phyloP scores from a whole-genome alignment of 2,113 vertebrate genomes.

The Cheilinus undulatus region DNA sequence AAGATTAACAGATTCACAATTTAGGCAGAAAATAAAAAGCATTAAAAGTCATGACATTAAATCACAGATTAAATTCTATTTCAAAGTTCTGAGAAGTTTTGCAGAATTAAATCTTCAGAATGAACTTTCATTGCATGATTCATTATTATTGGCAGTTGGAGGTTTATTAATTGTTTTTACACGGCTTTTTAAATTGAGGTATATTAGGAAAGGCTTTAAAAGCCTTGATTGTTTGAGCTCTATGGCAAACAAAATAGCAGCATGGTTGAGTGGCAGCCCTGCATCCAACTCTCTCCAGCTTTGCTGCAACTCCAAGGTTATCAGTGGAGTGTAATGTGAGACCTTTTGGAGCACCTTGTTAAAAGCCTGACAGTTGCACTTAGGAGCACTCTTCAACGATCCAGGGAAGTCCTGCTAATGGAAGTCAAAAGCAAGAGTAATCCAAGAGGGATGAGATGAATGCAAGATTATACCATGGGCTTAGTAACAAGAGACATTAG shows the following conservation, averaged over 20 bases:
- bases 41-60: too few species aligned
- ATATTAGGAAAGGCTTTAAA: too few species aligned
- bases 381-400: slow-evolving; percentile 3
- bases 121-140: too few species aligned
- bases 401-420: slow-evolving; percentile 44
- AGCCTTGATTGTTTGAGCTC: too few species aligned
- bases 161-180: too few species aligned
- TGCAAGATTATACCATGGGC: neutral
- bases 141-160: too few species aligned
- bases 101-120: too few species aligned
- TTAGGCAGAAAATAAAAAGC: too few species aligned
- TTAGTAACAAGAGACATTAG: neutral
- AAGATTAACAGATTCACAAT: too few species aligned
- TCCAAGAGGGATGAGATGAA: slow-evolving; percentile 12
- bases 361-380: slow-evolving; percentile 15
- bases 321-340: slow-evolving; percentile 26
- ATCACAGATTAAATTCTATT: too few species aligned
- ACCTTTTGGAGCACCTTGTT: slow-evolving; percentile 16
- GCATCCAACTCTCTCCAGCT: neutral
- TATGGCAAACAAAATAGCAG: neutral
- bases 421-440: slow-evolving; percentile 15
- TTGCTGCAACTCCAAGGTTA: neutral
- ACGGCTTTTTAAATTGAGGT: too few species aligned
- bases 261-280: neutral
- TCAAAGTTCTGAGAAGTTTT: too few species aligned